These are phyloP conservation scores for Chloroceryle aenea DNA, from an alignment of 2,113 vertebrate genomes.

Conservation along the genomic window DNA sequence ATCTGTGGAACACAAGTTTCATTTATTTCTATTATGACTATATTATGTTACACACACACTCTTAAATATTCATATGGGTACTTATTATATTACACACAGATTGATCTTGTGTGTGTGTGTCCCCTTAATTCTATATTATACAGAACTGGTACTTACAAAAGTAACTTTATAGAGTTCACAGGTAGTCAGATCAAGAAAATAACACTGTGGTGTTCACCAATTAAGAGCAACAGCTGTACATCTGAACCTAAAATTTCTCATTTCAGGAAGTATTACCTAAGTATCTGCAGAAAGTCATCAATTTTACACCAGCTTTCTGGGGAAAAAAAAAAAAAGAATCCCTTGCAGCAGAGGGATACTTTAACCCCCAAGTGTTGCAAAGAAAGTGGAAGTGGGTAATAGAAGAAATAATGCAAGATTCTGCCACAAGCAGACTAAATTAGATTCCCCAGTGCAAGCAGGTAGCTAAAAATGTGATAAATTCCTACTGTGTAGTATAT, in stretches of 20 bases:
- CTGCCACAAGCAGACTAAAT: background rate
- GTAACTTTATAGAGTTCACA: background rate
- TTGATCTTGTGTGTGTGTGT: background rate
- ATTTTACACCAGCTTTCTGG: background rate
- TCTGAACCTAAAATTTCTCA: background rate
- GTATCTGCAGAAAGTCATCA: background rate
- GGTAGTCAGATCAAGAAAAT: background rate
- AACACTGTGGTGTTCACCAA: background rate
- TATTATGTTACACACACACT: background rate
- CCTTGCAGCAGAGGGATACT: background rate
- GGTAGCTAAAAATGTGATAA: background rate
- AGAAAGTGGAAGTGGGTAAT: background rate
- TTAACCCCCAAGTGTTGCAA: background rate
- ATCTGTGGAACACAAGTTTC: background rate
- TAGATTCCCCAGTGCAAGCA: background rate
- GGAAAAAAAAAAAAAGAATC: background rate
- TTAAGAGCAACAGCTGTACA: background rate
- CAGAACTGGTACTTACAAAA: background rate
- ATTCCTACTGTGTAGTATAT: background rate
- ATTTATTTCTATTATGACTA: background rate
- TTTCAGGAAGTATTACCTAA: background rate
- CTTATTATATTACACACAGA: background rate
- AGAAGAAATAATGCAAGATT: background rate
- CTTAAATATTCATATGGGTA: background rate
- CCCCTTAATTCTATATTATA: too few relatives aligned